Conservation (phyloP, 2,888 invertebrate genomes). For the Andrena flavipes region DNA sequence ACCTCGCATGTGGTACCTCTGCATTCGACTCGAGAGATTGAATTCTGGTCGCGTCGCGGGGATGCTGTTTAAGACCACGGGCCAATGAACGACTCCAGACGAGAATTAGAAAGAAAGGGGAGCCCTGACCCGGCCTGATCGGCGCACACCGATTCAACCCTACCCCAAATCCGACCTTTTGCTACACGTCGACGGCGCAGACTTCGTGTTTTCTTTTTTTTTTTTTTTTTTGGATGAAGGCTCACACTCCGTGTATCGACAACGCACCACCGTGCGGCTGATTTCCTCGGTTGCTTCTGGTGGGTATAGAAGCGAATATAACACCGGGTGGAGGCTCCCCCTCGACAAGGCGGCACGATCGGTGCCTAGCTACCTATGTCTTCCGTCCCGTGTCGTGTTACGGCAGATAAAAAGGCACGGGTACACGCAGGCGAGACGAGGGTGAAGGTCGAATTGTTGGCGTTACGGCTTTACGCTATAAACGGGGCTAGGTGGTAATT, state of each 20-base stretch:
- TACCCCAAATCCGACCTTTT: constrained; percentile 54
- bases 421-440: constrained; percentile 52
- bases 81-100: constrained; percentile 29
- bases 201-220: constrained; percentile 24
- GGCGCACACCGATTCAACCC: constrained; percentile 68
- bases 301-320: constrained; percentile 60
- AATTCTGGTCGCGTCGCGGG: neutral
- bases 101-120: constrained; percentile 71
- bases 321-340: constrained; percentile 74
- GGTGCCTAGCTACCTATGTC: constrained; percentile 63
- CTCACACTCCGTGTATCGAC: constrained; percentile 49
- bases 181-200: constrained; percentile 31
- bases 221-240: constrained; percentile 33
- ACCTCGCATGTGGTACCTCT: constrained; percentile 4
- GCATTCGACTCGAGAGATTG: constrained; percentile 17
- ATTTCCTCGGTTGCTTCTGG: constrained; percentile 48
- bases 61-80: constrained; percentile 2
- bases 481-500: constrained; percentile 43
- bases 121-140: constrained; percentile 85
- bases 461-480: constrained; percentile 41
- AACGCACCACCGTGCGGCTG: constrained; percentile 39
- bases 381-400: constrained; percentile 64
- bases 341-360: constrained; percentile 65
- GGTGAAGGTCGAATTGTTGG: constrained; percentile 55
- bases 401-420: constrained; percentile 65